phyloP scores from a whole-genome alignment of 2,113 vertebrate genomes.

The Gambusia holbrooki region DNA sequence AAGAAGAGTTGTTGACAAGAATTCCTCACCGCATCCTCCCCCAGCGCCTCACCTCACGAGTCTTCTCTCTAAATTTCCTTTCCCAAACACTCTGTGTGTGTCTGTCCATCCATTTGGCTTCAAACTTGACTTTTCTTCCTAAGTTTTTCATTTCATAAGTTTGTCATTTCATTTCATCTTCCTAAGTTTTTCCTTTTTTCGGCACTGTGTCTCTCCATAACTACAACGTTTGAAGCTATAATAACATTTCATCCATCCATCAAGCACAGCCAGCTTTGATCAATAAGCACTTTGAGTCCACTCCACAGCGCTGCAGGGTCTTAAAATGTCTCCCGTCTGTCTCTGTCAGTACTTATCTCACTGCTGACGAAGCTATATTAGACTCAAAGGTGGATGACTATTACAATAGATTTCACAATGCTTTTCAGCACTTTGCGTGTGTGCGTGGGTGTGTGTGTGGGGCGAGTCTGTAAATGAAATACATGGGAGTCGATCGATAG shows the following conservation, averaged over 20 bases:
- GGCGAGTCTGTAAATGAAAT: slow-evolving; percentile 43
- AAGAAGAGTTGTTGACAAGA: slow-evolving; percentile 56
- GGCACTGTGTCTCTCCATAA: slow-evolving; percentile 31
- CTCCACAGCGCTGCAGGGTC: slow-evolving; percentile 61
- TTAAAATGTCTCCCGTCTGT: slow-evolving; percentile 75
- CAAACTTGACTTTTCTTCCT: not conserved
- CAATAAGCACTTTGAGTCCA: slow-evolving; percentile 76
- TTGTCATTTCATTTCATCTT: too few species aligned
- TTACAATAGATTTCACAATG: slow-evolving; percentile 64
- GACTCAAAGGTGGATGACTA: slow-evolving; percentile 51
- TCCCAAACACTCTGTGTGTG: not conserved
- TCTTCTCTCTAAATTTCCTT: not conserved
- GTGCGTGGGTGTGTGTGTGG: slow-evolving; percentile 9
- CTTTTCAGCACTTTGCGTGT: slow-evolving; percentile 32
- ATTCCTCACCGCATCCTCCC: slow-evolving; percentile 46
- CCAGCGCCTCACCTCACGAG: slow-evolving; percentile 21
- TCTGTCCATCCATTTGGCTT: not conserved
- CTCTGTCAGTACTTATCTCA: slow-evolving; percentile 71
- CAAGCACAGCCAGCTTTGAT: slow-evolving; percentile 68
- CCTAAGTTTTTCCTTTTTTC: slow-evolving; percentile 1
- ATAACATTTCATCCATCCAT: slow-evolving; percentile 73
- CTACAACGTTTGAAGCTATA: slow-evolving; percentile 59
- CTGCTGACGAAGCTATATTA: slow-evolving; percentile 74
- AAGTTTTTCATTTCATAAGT: not conserved
- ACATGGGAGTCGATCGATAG: slow-evolving; percentile 33